Conservation (phyloP, 1,140 invertebrate genomes). For the Drosophila sproati region DNA sequence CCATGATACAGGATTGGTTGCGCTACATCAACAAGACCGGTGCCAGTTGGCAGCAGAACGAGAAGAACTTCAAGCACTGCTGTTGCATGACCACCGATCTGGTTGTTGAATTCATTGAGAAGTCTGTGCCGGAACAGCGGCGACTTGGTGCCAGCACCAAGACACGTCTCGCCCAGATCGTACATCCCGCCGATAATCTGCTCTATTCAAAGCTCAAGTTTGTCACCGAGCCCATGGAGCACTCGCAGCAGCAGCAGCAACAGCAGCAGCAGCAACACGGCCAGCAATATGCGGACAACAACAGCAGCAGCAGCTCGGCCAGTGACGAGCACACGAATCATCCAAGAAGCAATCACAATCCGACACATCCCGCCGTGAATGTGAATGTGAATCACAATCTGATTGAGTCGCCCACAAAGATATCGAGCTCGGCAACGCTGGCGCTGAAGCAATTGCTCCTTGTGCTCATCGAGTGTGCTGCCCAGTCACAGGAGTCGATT, state of each 20-base stretch:
- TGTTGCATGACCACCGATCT: slow-evolving; percentile 95
- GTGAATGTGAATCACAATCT: slow-evolving; percentile 54
- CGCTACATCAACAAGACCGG: slow-evolving; percentile 89
- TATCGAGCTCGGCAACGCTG: slow-evolving; percentile 87
- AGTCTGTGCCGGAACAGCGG: slow-evolving; percentile 73
- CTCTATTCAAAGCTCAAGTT: slow-evolving; percentile 81
- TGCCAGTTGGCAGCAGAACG: slow-evolving; percentile 90
- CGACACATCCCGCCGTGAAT: neutral
- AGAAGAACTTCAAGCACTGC: slow-evolving; percentile 96
- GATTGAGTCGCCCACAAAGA: slow-evolving; percentile 79
- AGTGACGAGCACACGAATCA: slow-evolving; percentile 54
- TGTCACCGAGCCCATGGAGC: slow-evolving; percentile 63
- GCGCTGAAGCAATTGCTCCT: slow-evolving; percentile 94
- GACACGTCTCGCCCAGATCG: slow-evolving; percentile 76
- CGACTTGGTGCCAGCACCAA: slow-evolving; percentile 56
- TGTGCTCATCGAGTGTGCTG: slow-evolving; percentile 96
- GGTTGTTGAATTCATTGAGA: slow-evolving; percentile 91
- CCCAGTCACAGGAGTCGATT: slow-evolving; percentile 93
- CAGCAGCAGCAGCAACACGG: slow-evolving; percentile 16
- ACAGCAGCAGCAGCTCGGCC: slow-evolving; percentile 68
- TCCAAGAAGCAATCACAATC: neutral
- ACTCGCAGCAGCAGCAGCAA: slow-evolving; percentile 39
- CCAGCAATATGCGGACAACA: slow-evolving; percentile 23
- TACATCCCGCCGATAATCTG: slow-evolving; percentile 77
- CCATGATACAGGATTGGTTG: slow-evolving; percentile 95